phyloP scores from a whole-genome alignment of 1,140 invertebrate species.

The Phenacoccus solenopsis region DNA sequence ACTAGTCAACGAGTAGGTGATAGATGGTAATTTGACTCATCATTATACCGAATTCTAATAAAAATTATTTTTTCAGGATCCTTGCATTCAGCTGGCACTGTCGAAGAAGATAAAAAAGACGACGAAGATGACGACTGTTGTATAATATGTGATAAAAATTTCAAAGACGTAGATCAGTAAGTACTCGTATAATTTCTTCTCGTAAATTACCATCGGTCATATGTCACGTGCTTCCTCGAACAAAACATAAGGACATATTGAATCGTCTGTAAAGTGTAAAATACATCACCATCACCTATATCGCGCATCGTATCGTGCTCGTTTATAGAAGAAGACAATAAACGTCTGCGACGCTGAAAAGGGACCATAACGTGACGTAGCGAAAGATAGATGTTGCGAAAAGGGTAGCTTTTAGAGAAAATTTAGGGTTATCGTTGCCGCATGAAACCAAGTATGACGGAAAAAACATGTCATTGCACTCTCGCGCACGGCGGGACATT shows the following conservation, averaged over 20 bases:
- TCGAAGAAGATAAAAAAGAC: constrained; percentile 48
- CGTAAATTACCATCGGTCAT: no score
- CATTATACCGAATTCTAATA: no score
- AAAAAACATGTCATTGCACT: constrained; percentile 15
- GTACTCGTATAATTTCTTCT: constrained; percentile 31
- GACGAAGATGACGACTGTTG: constrained; percentile 40
- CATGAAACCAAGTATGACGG: constrained; percentile 12
- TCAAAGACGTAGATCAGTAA: constrained; percentile 56
- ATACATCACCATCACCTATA: not conserved
- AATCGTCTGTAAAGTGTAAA: not conserved
- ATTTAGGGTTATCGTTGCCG: constrained; percentile 14
- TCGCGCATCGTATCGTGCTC: no score
- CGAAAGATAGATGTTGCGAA: not conserved
- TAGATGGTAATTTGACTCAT: no score
- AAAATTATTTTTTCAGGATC: constrained; percentile 40
- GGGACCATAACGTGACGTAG: not conserved
- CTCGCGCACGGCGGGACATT: not conserved
- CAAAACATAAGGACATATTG: no score
- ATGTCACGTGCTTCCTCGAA: no score
- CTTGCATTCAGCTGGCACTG: constrained; percentile 46
- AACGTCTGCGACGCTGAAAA: not conserved
- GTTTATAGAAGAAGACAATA: not conserved
- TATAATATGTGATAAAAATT: constrained; percentile 53
- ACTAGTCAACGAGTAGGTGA: no score
- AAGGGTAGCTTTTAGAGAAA: not conserved